Conservation (phyloP, 2,888 invertebrate genomes). For the Physocephala rufipes region DNA sequence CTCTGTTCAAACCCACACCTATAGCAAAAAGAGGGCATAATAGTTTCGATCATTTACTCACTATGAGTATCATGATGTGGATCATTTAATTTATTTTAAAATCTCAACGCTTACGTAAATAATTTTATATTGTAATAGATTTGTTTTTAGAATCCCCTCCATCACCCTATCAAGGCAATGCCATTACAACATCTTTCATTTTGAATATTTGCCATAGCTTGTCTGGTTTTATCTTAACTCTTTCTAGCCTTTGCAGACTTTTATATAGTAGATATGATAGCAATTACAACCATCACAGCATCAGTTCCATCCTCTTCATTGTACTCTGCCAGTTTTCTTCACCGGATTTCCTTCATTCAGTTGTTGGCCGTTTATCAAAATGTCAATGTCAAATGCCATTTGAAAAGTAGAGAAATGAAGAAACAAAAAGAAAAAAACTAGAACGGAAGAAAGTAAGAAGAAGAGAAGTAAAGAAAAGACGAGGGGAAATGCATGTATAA, state of each 20-base stretch:
- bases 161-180: too few relatives aligned
- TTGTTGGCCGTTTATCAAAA: conserved; percentile 34
- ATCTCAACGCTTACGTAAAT: too few relatives aligned
- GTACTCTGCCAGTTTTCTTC: background rate
- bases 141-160: too few relatives aligned
- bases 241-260: background rate
- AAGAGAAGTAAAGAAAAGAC: background rate
- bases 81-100: too few relatives aligned
- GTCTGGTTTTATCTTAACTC: conserved; percentile 8
- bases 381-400: conserved; percentile 33
- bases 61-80: too few relatives aligned
- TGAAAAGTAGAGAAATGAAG: background rate
- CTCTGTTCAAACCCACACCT: too few relatives aligned
- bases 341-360: background rate
- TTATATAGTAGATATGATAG: conserved; percentile 3
- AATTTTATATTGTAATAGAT: too few relatives aligned
- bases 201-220: too few relatives aligned
- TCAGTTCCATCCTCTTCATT: background rate
- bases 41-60: too few relatives aligned
- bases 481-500: background rate
- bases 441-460: background rate
- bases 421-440: background rate
- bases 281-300: conserved; percentile 7
- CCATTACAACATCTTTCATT: too few relatives aligned
- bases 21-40: too few relatives aligned